Evolutionary conservation across 2,888 invertebrate species (phyloP), one percentile per base, ranked within the genome.

Genomic region (Lithophane leautieri): DNA sequence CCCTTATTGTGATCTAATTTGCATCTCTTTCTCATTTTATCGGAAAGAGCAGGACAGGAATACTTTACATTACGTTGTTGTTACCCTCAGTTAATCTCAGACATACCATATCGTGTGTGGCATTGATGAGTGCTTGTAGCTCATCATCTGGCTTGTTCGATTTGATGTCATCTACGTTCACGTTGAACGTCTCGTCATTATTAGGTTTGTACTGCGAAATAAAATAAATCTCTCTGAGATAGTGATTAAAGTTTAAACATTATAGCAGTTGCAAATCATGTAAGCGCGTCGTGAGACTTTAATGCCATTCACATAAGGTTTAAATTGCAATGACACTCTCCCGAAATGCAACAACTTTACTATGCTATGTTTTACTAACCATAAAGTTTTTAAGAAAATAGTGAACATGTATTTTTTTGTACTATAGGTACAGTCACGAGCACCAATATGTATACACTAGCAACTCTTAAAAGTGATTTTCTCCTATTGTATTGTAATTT

Each of bases 101-200:
- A 86, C 89, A 91, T 93, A 97, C 97, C 96, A 97, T 95, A 67
- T 97, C 97, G 61, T 97, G 96, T 0, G 97, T 97, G n/a, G 97
- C 96, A 88, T 97, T 95, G 72, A 98, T 97, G 7, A 98, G 93
- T 4, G 97, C 97, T 78, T 97, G 97, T 77, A 98, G 92, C 81
- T 97, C 97, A 70, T 94, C 95, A 61, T 96, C 94, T 0, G 95
- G 94, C 65, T 92, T 89, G 62, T 93, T 94, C 0, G 94, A 90
- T 79, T 96, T 96, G 70, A 95, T 96, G 16, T 95, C 95, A 2
- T 94, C 92, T 19, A 95, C 88, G 84, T 96, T 93, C 40, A 96
- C 94, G 75, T 95, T 95, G 79, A 97, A 97, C 22, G 96, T 96
- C 2, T 96, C 96, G 73, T 95, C 96, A 76, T 95, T 94, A 83